These are phyloP conservation scores for Arvicanthis niloticus DNA, from an alignment of 2,113 vertebrate species.

Conservation along the genomic window DNA sequence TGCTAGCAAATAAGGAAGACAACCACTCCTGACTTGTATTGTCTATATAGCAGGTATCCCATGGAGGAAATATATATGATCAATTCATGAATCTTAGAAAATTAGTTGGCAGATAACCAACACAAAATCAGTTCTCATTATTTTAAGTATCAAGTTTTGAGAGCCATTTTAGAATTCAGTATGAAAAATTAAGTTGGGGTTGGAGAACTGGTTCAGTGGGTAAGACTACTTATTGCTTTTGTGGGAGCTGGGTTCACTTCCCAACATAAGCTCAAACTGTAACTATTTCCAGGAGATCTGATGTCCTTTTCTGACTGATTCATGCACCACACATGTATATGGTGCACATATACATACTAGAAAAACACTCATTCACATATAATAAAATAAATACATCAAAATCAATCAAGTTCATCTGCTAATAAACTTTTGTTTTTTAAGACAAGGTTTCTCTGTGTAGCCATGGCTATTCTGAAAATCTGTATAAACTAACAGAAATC, in stretches of 20 bases:
- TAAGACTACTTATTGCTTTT: not conserved
- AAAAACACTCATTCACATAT: not conserved
- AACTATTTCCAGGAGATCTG: too few relatives aligned
- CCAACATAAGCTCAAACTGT: not conserved
- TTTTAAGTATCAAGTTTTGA: not conserved
- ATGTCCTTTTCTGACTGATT: not conserved
- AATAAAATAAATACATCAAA: not conserved
- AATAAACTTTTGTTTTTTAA: not conserved
- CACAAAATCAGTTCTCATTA: constrained; percentile 17
- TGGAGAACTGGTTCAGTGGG: not conserved
- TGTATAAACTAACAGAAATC: not conserved
- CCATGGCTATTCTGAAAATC: not conserved
- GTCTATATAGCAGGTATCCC: not conserved
- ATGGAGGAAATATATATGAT: not conserved
- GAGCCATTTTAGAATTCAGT: not conserved
- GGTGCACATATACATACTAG: not conserved
- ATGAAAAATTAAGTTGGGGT: not conserved
- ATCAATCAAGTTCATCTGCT: not conserved
- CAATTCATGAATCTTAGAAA: constrained; percentile 1
- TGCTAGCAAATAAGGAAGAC: not conserved
- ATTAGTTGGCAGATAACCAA: not conserved
- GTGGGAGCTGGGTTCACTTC: not conserved
- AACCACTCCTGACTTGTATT: constrained; percentile 8
- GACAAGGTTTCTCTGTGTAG: not conserved
- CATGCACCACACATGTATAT: not conserved